These are phyloP conservation scores for Ciconia maguari DNA, from an alignment of 2,113 vertebrate genomes.

Conservation along the genomic window DNA sequence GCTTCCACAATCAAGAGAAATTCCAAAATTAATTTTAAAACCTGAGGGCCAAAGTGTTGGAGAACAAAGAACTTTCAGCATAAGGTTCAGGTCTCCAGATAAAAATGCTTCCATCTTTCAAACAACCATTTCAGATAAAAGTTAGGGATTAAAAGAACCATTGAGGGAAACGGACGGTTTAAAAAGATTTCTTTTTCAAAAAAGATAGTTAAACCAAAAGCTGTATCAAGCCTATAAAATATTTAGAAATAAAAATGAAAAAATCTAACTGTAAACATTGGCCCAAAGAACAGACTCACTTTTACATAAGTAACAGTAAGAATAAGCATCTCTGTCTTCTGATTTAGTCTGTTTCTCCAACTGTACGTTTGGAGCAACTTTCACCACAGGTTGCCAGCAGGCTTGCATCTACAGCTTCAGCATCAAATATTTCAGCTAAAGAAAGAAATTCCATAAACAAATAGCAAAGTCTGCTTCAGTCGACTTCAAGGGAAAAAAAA, in stretches of 20 bases:
- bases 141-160: background rate
- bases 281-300: background rate
- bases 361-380: background rate
- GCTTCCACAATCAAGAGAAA: background rate
- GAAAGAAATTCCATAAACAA: conserved; percentile 40
- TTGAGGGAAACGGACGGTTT: background rate
- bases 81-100: background rate
- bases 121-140: background rate
- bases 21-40: background rate
- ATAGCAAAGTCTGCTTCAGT: background rate
- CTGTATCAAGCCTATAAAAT: background rate
- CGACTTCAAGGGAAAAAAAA: background rate
- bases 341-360: background rate
- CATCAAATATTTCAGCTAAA: conserved; percentile 16
- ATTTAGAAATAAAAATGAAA: background rate
- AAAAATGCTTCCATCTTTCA: background rate
- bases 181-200: background rate
- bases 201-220: background rate
- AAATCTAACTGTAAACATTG: background rate
- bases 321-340: background rate
- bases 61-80: background rate
- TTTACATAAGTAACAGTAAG: background rate
- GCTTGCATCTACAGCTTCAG: conserved; percentile 1
- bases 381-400: background rate
- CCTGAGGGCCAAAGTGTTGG: background rate